phyloP scores from a whole-genome alignment of 2,888 invertebrate genomes.

The Harpagoxenus sublaevis region DNA sequence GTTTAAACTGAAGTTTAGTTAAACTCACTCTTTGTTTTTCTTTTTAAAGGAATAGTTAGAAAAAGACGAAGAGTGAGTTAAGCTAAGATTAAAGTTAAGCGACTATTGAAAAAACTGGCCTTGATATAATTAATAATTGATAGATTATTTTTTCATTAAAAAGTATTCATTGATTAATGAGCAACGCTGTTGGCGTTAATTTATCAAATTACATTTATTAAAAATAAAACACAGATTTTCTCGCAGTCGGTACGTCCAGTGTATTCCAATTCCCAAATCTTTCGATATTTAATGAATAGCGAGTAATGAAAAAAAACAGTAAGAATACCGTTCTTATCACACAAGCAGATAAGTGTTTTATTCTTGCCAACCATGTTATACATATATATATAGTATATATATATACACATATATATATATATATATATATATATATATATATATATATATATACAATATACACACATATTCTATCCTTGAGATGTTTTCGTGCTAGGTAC shows the following conservation, averaged over 20 bases:
- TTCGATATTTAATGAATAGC: conserved; percentile 6
- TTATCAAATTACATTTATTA: neutral
- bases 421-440: neutral
- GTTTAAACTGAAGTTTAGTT: too few relatives aligned
- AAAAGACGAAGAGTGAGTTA: too few relatives aligned
- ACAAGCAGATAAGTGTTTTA: neutral
- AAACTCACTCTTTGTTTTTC: too few relatives aligned
- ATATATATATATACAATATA: neutral
- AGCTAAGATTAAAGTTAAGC: too few relatives aligned
- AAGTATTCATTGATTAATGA: neutral
- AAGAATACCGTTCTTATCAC: neutral
- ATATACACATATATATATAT: neutral
- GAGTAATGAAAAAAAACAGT: neutral
- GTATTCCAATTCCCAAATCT: neutral
- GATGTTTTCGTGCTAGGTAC: neutral
- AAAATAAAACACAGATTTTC: conserved; percentile 17
- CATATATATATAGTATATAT: neutral
- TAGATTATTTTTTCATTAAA: neutral
- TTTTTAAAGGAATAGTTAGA: too few relatives aligned
- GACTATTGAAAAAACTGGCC: too few relatives aligned
- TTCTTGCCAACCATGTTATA: neutral
- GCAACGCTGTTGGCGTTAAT: neutral
- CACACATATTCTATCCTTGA: neutral
- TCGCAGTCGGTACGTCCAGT: neutral
- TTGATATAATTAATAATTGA: neutral